Evolutionary conservation across 2,797 vertebrate genomes (phyloP).

Genomic region (Lithobates sylvaticus): DNA sequence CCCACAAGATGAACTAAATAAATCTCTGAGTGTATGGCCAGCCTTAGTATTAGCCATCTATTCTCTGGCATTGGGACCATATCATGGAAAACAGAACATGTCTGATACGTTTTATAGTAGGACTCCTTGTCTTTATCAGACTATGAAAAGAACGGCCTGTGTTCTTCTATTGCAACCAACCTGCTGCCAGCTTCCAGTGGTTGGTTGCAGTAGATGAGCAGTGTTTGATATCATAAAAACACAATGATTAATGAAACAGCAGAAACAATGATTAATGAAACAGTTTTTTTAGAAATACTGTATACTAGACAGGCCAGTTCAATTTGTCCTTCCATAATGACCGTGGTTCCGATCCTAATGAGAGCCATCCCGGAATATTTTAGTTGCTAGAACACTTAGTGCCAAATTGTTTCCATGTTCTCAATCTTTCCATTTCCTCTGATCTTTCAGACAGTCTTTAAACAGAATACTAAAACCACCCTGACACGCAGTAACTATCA

Average conservation of each 20-base stretch:
- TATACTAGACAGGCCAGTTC: neutral
- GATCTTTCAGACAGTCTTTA: neutral
- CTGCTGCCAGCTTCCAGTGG: neutral
- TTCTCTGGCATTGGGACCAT: no score
- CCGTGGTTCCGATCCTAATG: neutral
- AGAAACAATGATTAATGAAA: neutral
- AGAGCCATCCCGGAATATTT: constrained; percentile 22
- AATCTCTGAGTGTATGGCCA: no score
- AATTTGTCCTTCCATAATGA: constrained; percentile 1
- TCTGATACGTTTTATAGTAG: neutral
- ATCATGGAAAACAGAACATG: no score
- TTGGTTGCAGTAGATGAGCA: no score
- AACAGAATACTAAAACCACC: constrained; percentile 3
- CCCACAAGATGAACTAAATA: no score
- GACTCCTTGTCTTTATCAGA: neutral
- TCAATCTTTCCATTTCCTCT: constrained; percentile 33
- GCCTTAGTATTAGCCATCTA: neutral
- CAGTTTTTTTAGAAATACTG: neutral
- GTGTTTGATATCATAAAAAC: neutral
- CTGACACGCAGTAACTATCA: neutral
- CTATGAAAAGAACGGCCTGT: neutral
- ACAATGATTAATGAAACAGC: neutral
- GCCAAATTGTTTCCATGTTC: constrained; percentile 31
- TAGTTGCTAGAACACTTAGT: neutral
- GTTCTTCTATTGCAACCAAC: neutral